Evolutionary conservation across 2,113 vertebrate species (phyloP), one percentile per base, ranked within the genome.

Genomic region (Prietella phreatophila): DNA sequence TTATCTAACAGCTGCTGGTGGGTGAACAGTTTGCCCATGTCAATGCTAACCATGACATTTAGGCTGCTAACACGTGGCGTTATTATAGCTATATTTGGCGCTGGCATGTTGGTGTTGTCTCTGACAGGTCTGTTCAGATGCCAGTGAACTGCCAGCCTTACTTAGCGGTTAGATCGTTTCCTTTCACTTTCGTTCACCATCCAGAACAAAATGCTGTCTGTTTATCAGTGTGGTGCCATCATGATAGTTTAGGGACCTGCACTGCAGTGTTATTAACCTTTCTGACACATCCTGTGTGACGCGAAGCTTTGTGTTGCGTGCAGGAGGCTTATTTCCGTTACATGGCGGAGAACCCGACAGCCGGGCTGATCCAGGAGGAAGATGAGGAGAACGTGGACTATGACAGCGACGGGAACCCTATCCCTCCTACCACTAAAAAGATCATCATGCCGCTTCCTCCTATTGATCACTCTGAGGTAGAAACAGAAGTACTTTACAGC

Each of bases 251-350:
- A 82, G 55, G 50, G 15, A n/a, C 3, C 17, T 13, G 11, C 22
- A 76, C 39, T 27, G 73, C 73, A 76, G 39, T 10, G 11, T 6
- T 53, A 8, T 79, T 30, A 58, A 61, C 5, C 8, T 39, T 60
- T 27, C 33, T 6, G 61, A 82, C 86, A 79, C 19, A 36, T 69
- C 89, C 80, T 80, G 33, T 82, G 87, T 94, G 65, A 95, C 88
- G 84, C 85, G 42, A 78, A 9, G 33, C 25, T 36, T 65, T 94
- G 73, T 86, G 90, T 91, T 95, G 94, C 95, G 95, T 97, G 95
- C 97, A 99, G 98, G 98, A 99, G 96, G 98, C 98, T 75, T 99
- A 99, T 91, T 99, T 99, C 93, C 97, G 98, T 88, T 99, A 98
- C 94, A 99, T 99, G 98, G 98, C 98, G 82, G 98, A 99, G 95